These are phyloP conservation scores for Morone chrysops DNA, from an alignment of 2,113 vertebrate genomes.

Conservation along the genomic window DNA sequence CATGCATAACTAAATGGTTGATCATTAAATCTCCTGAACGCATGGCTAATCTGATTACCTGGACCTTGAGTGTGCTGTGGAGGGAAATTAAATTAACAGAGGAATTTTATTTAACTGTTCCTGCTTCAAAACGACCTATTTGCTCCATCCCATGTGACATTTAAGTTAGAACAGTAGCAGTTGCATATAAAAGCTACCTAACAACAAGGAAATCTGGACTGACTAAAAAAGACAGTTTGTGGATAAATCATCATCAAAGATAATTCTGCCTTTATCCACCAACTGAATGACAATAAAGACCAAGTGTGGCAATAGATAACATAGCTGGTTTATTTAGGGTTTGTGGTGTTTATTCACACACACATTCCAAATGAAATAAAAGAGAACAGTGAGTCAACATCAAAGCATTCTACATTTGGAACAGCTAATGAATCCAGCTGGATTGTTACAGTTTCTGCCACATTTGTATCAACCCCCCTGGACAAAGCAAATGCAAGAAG, in stretches of 20 bases:
- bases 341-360: slow-evolving; percentile 10
- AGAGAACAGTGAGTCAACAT: slow-evolving; percentile 28
- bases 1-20: slow-evolving; percentile 7
- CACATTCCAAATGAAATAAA: neutral
- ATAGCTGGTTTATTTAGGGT: neutral
- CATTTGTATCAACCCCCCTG: neutral
- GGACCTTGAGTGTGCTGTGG: slow-evolving; percentile 8
- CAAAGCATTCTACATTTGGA: slow-evolving; percentile 12
- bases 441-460: neutral
- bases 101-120: neutral
- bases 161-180: neutral
- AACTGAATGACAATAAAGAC: neutral
- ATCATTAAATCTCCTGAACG: slow-evolving; percentile 33
- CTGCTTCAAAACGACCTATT: neutral
- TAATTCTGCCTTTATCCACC: neutral
- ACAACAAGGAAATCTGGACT: neutral
- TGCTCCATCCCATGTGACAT: neutral
- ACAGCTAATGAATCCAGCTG: slow-evolving; percentile 15
- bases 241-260: neutral
- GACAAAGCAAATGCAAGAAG: neutral
- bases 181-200: neutral
- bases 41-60: slow-evolving; percentile 45
- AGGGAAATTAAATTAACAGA: slow-evolving; percentile 12
- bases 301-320: neutral
- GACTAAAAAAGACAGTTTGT: neutral